A percentile compares a stretch with the other conserved stretches of the same genome.
phyloP scores from a whole-genome alignment of 2,797 vertebrate genomes.

The Monodelphis domestica region DNA sequence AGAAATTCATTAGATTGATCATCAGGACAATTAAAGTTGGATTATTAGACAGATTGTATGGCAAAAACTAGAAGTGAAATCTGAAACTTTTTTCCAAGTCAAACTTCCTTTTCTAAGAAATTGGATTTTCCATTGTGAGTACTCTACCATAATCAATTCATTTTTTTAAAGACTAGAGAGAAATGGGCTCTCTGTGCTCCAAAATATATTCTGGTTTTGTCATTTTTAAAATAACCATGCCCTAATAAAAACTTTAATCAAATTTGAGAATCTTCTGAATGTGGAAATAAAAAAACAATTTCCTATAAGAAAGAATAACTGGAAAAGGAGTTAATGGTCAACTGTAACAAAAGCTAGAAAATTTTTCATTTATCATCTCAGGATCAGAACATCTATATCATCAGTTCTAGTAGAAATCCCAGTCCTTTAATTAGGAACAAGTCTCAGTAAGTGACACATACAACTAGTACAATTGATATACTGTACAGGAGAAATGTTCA shows the following conservation, averaged over 20 bases:
- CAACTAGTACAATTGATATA: background rate
- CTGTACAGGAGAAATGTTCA: background rate
- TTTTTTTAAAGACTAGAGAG: conserved; percentile 53
- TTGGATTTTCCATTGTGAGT: conserved; percentile 38
- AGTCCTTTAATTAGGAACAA: background rate
- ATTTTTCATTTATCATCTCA: conserved; percentile 11
- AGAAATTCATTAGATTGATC: conserved; percentile 6
- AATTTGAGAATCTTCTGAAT: conserved; percentile 14
- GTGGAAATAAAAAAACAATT: conserved; percentile 32
- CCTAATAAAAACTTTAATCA: conserved; percentile 47
- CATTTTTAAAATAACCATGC: conserved; percentile 10
- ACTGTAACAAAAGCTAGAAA: background rate
- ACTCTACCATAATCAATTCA: conserved; percentile 19
- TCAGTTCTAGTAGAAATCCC: conserved; percentile 8
- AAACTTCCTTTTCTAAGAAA: conserved; percentile 33
- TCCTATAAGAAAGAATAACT: conserved; percentile 46
- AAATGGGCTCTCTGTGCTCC: conserved; percentile 32
- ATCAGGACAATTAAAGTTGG: background rate
- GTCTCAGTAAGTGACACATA: background rate
- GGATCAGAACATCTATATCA: background rate
- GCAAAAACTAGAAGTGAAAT: background rate
- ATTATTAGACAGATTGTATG: background rate
- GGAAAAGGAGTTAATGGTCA: background rate
- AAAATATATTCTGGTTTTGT: conserved; percentile 33
- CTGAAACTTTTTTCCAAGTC: background rate